Evolutionary conservation across 2,797 vertebrate species (phyloP), one percentile per base, ranked within the genome.

Genomic region (Enteromius thamalakanensis): DNA sequence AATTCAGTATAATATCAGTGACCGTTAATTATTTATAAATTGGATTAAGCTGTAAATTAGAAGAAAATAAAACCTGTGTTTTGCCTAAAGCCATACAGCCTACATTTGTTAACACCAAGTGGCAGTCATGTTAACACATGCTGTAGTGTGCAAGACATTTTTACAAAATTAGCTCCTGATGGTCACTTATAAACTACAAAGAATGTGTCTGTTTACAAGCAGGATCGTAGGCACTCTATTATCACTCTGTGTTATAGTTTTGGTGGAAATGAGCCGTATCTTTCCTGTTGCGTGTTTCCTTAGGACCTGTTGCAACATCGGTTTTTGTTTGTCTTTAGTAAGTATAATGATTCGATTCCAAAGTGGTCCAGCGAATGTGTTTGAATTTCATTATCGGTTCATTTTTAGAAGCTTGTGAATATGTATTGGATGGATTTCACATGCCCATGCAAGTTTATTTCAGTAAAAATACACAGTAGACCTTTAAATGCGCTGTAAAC

Each of bases 161-260:
- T 85, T 29, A 62, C 58, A 62, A 84, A 76, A 79, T 65, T 23
- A 34, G 70, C 78, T 70, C 76, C 79, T 69, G 79, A 29, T 60
- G 62, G 80, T 80, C 21, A 80, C 85, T 83, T 45, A 75, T 80
- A 45, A 88, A 47, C 64, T 70, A 72, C 8, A 34, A 85, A 74
- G 77, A 76, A 78, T 47, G 37, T 81, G 26, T 74, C 51, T 74
- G 83, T 86, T 85, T 79, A 75, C n/a, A 69, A 37, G 55, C 37
- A 49, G 60, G 42, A 81, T 75, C 17, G 2, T 40, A 71, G 53
- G 53, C 68, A 11, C 45, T 68, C 17, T 3, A 45, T 68, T 40
- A 65, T 49, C 49, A 53, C 72, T 84, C 47, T 21, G 21, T 32
- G 53, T 82, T 71, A 51, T 72, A 47, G 42, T 58, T 17, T 19